These are phyloP conservation scores for Chelon auratus DNA, from an alignment of 2,797 vertebrate species.

Conservation along the genomic window DNA sequence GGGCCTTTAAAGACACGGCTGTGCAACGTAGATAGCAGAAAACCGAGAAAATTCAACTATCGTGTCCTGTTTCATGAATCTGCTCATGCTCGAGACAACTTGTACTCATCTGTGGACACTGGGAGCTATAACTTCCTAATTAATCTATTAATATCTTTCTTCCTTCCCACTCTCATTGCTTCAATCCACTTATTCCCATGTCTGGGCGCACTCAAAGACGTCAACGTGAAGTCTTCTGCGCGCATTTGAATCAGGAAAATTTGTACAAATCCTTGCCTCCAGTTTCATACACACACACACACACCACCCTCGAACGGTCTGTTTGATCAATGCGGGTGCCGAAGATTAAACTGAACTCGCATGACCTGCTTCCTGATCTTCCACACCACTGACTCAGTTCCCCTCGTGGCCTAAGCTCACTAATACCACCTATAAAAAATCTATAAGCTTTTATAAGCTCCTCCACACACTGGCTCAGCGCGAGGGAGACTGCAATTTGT, in stretches of 20 bases:
- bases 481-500: constrained; percentile 49
- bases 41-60: constrained; percentile 1
- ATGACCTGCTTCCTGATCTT: constrained; percentile 70
- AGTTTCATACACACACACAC: constrained; percentile 17
- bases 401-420: constrained; percentile 51
- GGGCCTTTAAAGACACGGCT: constrained; percentile 20
- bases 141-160: constrained; percentile 13
- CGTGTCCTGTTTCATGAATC: constrained; percentile 10
- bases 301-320: constrained; percentile 14
- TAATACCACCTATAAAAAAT: constrained; percentile 74
- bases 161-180: not conserved
- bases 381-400: constrained; percentile 58
- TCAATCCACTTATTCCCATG: constrained; percentile 9
- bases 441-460: constrained; percentile 71
- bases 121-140: constrained; percentile 30
- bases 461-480: constrained; percentile 50
- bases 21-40: constrained; percentile 1
- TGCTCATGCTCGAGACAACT: not conserved
- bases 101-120: constrained; percentile 7
- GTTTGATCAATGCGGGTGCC: constrained; percentile 61
- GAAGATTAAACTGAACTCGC: constrained; percentile 64
- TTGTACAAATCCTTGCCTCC: constrained; percentile 14
- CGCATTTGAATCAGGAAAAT: constrained; percentile 9
- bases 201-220: constrained; percentile 16
- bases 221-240: constrained; percentile 7